Percentiles rank a stretch among this genome's conserved stretches.
Conservation (phyloP, 2,113 vertebrate species). For the Trochalopteron elliotii region DNA sequence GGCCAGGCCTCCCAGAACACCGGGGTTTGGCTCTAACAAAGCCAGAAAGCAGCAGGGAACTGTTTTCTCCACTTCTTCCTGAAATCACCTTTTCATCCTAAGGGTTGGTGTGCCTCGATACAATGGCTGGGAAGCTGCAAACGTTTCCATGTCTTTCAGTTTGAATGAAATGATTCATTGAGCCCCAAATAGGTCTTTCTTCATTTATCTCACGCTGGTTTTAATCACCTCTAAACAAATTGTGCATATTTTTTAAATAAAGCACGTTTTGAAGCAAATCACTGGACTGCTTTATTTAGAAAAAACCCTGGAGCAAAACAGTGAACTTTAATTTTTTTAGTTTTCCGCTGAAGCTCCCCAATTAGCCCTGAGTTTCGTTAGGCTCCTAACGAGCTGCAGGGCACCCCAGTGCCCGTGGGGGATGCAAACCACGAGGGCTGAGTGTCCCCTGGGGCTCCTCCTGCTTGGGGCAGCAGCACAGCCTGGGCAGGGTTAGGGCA, state of each 20-base stretch:
- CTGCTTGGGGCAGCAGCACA: neutral
- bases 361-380: rapidly evolving
- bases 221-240: neutral
- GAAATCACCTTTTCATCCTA: neutral
- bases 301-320: neutral
- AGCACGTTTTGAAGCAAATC: neutral
- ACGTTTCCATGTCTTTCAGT: neutral
- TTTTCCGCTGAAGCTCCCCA: neutral
- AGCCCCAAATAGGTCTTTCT: neutral
- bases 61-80: neutral
- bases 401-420: rapidly evolving
- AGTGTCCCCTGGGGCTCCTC: neutral
- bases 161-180: neutral
- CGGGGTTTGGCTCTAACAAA: neutral
- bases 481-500: neutral
- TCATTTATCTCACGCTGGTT: neutral
- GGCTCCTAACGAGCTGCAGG: neutral
- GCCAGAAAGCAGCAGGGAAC: neutral
- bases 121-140: neutral
- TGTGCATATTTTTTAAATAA: neutral
- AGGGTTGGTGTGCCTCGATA: neutral
- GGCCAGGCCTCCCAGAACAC: neutral
- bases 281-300: neutral
- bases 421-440: too few species aligned
- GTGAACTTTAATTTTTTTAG: neutral